Evolutionary conservation across 1,140 invertebrate genomes (phyloP), one percentile per base, ranked within the genome.

Genomic region (Latrodectus geometricus): DNA sequence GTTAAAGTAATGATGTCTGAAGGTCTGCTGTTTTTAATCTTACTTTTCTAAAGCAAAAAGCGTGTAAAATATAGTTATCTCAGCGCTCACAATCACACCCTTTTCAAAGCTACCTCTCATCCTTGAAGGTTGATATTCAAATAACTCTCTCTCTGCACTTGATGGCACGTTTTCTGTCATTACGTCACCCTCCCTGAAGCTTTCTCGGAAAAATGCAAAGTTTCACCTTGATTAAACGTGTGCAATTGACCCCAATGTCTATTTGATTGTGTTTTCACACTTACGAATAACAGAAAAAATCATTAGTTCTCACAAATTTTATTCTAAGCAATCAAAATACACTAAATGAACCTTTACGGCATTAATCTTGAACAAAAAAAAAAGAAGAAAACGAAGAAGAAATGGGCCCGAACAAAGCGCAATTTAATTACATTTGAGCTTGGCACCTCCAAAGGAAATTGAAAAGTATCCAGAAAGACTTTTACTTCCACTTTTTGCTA

Each of bases 221-320:
- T 35, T 35, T 35, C 35, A 73, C 70, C 70, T 73, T 73, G 48
- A 73, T 73, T 14, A n/a, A 14, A 23, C 23, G 12, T 73, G 23
- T 61, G 54, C 23, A 50, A 50, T 50, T 73, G 70, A 73, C 70
- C 70, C 70, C 70, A 73, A 73, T 73, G 70, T n/a, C 48, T 73
- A 73, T 73, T 73, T 73, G 70, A 73, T 73, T n/a, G 35, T 49
- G n/a, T 73, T 15, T 48, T 73, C 23, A n/a, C 23, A 15, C 54
- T 61, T 61, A 61, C 54, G 54, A 61, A 61, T 61, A 11, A 17
- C 11, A 2, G 54, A 17, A 61, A 14, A 61, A 61, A 61, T 17
- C 54, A 61, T 61, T 61, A 61, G 54, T 17, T 11, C 17, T 61
- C 54, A 73, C 23, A 21, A 17, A n/a, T 15, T 15, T 35, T 49